Base-by-base conservation (phyloP, 2,797 vertebrate species). In the Galago senegalensis region DNA sequence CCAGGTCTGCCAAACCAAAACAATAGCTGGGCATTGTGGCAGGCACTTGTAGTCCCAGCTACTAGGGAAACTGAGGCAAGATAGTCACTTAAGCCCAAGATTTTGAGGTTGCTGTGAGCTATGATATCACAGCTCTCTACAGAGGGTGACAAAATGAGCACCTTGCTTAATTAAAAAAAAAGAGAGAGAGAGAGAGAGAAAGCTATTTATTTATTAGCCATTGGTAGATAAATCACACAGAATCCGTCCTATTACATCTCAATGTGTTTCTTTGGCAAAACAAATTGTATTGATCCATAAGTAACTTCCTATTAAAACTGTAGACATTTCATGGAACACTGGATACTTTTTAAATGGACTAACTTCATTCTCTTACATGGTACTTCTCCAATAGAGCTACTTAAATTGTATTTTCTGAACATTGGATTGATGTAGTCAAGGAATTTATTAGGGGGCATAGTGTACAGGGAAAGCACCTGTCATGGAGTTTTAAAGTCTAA, bases 231-330 rank as follows among this genome's bases (percentile, higher is more conserved):
- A 88, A 58, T 8, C 12, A 87, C 9, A 8, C 63, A 85, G 61
- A 37, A 58, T 63, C 53, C 49, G 31, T 25, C 13, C 21, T 4
- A n/a, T 31, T 56, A 10, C 5, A 58, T 69, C 73, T 88, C 49
- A 82, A 10, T 3, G 5, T 63, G 17, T 40, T 89, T 94, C 31
- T 82, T 72, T 85, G 21, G 9, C 16, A 92, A 87, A 95, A 73
- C 40, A 92, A n/a, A 91, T 79, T 75, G 11, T 40, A 75, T 46
- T 93, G 73, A 83, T 88, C 58, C 23, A 79, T 70, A 86, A 91
- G 67, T 70, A 92, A 96, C 90, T 95, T 95, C 40, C 86, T 91
- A 40, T 82, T 97, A 83, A 92, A 77, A 85, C 25, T 88, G 49
- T 91, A 88, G 79, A 93, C 23, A 95, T 93, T 95, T 89, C 43